These are phyloP conservation scores for Cryptotis parvus DNA, from an alignment of 2,113 vertebrate species.

Conservation along the genomic window DNA sequence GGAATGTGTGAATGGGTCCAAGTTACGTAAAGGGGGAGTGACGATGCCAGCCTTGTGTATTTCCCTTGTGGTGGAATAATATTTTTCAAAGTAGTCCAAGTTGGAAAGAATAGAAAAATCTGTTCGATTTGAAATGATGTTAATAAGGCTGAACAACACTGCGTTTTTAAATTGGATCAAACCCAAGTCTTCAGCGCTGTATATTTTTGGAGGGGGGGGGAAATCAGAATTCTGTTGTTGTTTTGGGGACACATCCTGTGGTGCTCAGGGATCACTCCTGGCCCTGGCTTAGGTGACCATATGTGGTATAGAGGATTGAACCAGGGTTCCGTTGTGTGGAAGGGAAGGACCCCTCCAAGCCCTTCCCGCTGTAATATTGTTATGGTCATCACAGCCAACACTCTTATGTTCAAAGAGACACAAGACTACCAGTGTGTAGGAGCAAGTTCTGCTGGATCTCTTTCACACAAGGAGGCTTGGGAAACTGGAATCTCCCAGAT, in stretches of 20 bases:
- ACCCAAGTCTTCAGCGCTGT: no score
- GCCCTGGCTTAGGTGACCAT: no score
- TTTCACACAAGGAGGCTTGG: background rate
- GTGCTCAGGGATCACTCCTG: no score
- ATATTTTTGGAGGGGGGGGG: background rate
- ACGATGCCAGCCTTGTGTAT: background rate
- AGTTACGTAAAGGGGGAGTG: background rate
- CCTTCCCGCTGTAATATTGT: no score
- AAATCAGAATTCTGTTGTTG: no score
- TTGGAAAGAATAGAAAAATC: constrained; percentile 13
- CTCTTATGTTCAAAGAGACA: background rate
- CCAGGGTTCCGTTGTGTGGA: no score
- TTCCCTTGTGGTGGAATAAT: constrained; percentile 23
- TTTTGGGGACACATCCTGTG: no score
- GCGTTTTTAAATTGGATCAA: constrained; percentile 27
- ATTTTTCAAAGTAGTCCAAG: constrained; percentile 24
- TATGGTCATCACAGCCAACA: background rate
- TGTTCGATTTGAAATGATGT: constrained; percentile 36
- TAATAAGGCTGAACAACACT: constrained; percentile 39
- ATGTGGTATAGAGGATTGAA: no score
- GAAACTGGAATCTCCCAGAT: constrained; percentile 9
- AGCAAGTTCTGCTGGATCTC: background rate
- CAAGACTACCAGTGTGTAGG: background rate
- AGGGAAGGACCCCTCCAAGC: no score
- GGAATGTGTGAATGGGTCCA: background rate